A percentile compares a stretch with the other conserved stretches of the same genome.
phyloP scores from a whole-genome alignment of 2,888 invertebrate genomes.

The Trachelus tabidus region DNA sequence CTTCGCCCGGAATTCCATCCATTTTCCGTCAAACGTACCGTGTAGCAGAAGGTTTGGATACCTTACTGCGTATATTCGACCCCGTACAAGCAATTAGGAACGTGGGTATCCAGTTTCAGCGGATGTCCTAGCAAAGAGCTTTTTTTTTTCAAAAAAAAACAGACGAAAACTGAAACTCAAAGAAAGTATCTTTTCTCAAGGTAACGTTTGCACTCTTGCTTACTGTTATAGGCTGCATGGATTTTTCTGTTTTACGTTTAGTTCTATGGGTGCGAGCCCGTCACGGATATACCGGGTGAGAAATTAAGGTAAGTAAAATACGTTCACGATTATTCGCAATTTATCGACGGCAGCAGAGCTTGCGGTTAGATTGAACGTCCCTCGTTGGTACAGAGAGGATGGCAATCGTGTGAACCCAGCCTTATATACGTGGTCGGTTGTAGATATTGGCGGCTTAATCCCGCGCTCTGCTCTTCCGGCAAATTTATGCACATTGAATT shows the following conservation, averaged over 20 bases:
- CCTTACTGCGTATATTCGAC: slow-evolving; percentile 1
- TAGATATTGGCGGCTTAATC: slow-evolving; percentile 18
- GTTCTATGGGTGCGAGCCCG: background rate
- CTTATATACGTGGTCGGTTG: background rate
- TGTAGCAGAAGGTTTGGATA: slow-evolving; percentile 32
- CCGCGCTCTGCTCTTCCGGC: slow-evolving; percentile 3
- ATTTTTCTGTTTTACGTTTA: background rate
- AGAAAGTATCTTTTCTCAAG: background rate
- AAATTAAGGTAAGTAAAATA: background rate
- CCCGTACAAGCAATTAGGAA: slow-evolving; percentile 44
- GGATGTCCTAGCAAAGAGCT: background rate
- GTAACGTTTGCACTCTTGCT: background rate
- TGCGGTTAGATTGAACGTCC: background rate
- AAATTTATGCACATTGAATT: slow-evolving; percentile 24
- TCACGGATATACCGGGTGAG: background rate
- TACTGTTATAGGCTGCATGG: background rate
- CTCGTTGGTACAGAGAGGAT: background rate
- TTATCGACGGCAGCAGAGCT: background rate
- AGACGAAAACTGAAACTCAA: background rate
- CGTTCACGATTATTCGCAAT: background rate
- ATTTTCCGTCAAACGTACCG: slow-evolving; percentile 33
- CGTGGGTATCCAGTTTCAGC: slow-evolving; percentile 45
- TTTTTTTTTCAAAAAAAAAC: background rate
- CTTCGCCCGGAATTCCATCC: slow-evolving; percentile 27
- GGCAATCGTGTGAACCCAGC: background rate